A percentile compares a stretch with the other conserved stretches of the same genome.
phyloP scores from a whole-genome alignment of 53 echinoderm and acorn worm species.

The Arbacia lixula region DNA sequence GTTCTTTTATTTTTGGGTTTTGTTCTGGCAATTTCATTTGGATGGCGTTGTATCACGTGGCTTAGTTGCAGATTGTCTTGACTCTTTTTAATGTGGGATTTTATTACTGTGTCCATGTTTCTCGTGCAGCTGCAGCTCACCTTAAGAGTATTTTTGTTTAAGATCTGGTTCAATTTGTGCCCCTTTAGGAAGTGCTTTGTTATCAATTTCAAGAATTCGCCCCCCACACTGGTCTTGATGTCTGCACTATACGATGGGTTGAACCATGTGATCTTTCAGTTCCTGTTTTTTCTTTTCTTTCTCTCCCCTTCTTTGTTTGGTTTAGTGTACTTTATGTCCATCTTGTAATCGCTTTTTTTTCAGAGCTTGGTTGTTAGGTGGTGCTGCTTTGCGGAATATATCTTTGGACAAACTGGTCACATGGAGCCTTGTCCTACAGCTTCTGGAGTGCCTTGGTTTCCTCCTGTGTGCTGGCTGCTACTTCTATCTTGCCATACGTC shows the following conservation, averaged over 20 bases:
- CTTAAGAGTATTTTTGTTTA: background rate
- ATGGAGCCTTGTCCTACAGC: conserved; percentile 30
- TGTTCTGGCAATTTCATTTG: too few species aligned
- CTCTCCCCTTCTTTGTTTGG: background rate
- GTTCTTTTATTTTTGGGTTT: too few species aligned
- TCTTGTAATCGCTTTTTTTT: too few species aligned
- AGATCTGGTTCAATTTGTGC: too few species aligned
- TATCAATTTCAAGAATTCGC: background rate
- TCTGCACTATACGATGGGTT: background rate
- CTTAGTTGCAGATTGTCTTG: too few species aligned
- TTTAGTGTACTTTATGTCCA: too few species aligned
- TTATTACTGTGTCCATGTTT: too few species aligned
- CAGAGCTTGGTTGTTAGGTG: too few species aligned
- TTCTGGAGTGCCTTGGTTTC: background rate
- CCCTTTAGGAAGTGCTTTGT: background rate
- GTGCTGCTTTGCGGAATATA: too few species aligned
- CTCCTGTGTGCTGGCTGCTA: conserved; percentile 8
- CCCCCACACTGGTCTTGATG: background rate
- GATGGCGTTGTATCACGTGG: too few species aligned
- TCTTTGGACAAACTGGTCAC: conserved; percentile 54
- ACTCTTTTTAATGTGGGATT: too few species aligned
- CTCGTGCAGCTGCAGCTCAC: background rate
- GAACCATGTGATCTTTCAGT: background rate
- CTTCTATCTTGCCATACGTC: conserved; percentile 32
- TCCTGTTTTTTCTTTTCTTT: background rate